Conservation (phyloP, 2,797 vertebrate species). For the Okamejei kenojei region DNA sequence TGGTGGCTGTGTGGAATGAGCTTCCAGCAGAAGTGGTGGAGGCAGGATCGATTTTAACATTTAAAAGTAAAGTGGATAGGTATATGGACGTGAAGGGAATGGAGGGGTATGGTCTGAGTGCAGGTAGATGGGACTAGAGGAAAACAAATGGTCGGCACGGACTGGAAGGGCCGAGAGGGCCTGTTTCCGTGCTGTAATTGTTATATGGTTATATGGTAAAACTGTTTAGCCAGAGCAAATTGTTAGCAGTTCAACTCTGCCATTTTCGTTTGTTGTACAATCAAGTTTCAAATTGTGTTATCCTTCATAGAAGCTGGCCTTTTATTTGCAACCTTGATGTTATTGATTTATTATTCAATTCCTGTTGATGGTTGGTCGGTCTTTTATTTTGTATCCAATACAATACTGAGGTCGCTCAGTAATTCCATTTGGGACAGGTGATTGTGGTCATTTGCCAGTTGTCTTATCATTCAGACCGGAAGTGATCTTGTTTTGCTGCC, state of each 20-base stretch:
- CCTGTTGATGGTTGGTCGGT: neutral
- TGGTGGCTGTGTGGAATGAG: too few relatives aligned
- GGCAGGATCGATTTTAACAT: too few relatives aligned
- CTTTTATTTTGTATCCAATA: neutral
- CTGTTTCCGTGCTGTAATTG: too few relatives aligned
- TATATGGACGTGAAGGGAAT: too few relatives aligned
- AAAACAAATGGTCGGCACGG: too few relatives aligned
- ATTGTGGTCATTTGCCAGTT: neutral
- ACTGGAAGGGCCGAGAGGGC: too few relatives aligned
- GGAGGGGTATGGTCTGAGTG: too few relatives aligned
- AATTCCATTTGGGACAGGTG: neutral
- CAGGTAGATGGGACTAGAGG: too few relatives aligned
- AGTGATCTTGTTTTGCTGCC: neutral
- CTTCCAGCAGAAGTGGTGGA: too few relatives aligned
- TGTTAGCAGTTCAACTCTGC: neutral
- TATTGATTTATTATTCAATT: neutral
- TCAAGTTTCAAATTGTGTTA: neutral
- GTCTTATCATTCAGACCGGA: neutral
- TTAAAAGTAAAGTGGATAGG: too few relatives aligned
- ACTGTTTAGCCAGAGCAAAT: neutral
- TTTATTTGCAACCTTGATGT: neutral
- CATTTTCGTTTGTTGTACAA: neutral
- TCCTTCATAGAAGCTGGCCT: neutral
- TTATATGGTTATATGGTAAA: too few relatives aligned
- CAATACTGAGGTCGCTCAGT: neutral